Evolutionary conservation across 1,140 invertebrate genomes (phyloP).

Genomic region (Sarcophaga bullata): DNA sequence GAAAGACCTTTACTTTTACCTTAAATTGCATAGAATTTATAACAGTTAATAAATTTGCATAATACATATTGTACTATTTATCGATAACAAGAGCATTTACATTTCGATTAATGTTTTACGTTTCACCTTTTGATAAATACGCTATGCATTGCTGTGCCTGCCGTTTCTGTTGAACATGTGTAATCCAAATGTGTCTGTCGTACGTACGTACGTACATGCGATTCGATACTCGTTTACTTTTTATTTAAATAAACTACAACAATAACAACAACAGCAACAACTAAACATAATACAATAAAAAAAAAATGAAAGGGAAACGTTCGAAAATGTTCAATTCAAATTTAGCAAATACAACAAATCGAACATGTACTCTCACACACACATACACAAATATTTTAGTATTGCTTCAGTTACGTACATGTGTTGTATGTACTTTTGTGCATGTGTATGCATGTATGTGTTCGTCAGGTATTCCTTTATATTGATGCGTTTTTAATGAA

Average conservation of each 20-base stretch:
- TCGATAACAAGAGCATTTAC: not conserved
- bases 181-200: slow-evolving; percentile 20
- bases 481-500: no score
- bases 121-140: slow-evolving; percentile 9
- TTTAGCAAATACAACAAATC: not conserved
- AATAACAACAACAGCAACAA: no score
- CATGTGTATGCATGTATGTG: no score
- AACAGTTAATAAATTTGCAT: no score
- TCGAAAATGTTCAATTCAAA: not conserved
- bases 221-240: not conserved
- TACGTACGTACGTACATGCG: not conserved
- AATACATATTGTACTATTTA: no score
- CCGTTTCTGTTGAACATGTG: slow-evolving; percentile 22
- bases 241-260: not conserved
- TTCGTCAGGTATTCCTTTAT: no score
- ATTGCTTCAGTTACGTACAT: no score
- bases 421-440: no score
- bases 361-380: not conserved
- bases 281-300: no score
- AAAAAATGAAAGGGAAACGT: not conserved
- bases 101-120: slow-evolving; percentile 7
- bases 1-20: no score
- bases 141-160: not conserved
- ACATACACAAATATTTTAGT: no score
- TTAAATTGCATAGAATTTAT: no score